Conservation (phyloP, 2,888 invertebrate genomes). For the Erebia aethiops region DNA sequence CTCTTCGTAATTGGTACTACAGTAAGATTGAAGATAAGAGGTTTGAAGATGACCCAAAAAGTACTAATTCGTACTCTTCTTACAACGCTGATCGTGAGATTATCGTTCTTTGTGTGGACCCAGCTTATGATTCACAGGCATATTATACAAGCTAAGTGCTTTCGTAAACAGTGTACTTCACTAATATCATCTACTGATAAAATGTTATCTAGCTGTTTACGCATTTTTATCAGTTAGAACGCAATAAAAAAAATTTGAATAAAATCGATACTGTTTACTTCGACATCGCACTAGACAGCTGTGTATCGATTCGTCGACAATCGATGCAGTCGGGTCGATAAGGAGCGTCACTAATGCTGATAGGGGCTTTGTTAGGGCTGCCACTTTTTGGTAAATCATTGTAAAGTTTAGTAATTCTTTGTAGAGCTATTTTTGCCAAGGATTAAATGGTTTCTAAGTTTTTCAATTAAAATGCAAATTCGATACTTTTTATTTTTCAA, state of each 20-base stretch:
- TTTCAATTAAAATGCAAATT: too few species aligned
- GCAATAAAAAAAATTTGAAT: slow-evolving; percentile 22
- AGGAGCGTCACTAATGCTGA: slow-evolving; percentile 55
- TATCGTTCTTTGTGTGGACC: too few species aligned
- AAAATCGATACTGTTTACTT: slow-evolving; percentile 43
- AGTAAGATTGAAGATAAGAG: too few species aligned
- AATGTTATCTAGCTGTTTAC: neutral
- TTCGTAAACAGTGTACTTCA: neutral
- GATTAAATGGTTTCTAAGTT: too few species aligned
- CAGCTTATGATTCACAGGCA: neutral
- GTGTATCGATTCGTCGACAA: slow-evolving; percentile 55
- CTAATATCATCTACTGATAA: slow-evolving; percentile 5
- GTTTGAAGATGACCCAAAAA: too few species aligned
- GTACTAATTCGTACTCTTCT: too few species aligned
- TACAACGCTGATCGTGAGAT: too few species aligned
- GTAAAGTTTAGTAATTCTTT: too few species aligned
- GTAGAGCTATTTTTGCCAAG: too few species aligned
- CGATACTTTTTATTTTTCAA: too few species aligned
- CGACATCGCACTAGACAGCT: slow-evolving; percentile 58
- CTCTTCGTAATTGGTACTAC: too few species aligned
- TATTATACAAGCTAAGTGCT: neutral
- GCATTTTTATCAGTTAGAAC: neutral
- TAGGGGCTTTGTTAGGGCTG: slow-evolving; percentile 21
- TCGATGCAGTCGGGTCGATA: slow-evolving; percentile 54
- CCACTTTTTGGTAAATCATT: neutral